These are phyloP conservation scores for Ptyas mucosa DNA, from an alignment of 2,113 vertebrate species.

Conservation along the genomic window DNA sequence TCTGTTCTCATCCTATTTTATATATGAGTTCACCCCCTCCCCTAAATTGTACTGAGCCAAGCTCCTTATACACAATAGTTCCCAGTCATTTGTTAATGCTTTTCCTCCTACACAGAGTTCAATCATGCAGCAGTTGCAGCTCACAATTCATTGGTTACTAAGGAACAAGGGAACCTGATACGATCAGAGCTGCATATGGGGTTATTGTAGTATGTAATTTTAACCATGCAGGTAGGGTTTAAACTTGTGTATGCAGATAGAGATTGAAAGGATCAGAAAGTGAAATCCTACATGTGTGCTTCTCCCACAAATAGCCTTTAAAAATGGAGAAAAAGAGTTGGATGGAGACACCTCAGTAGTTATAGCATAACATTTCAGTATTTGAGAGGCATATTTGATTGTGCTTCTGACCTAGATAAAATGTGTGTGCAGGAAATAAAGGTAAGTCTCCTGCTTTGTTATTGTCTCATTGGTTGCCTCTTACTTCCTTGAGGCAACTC, in stretches of 20 bases:
- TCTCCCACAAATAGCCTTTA: not conserved
- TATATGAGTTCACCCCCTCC: not conserved
- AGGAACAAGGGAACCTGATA: not conserved
- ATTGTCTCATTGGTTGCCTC: not conserved
- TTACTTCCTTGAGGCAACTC: not conserved
- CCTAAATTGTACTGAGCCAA: not conserved
- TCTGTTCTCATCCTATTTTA: not conserved
- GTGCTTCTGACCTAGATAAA: slow-evolving; percentile 38
- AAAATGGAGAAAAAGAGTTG: not conserved
- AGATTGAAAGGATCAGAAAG: rapidly evolving
- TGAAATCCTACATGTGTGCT: not conserved
- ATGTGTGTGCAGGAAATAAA: not conserved
- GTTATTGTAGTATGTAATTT: not conserved
- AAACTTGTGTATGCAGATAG: not conserved
- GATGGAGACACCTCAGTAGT: not conserved
- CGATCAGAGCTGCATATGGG: rapidly evolving
- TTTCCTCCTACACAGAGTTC: not conserved
- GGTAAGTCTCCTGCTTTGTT: not conserved
- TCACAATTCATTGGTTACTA: not conserved
- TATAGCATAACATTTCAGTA: not conserved
- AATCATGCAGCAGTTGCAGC: not conserved
- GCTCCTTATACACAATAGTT: not conserved
- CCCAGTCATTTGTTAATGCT: not conserved
- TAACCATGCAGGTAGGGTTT: not conserved
- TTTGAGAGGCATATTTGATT: slow-evolving; percentile 22